These are phyloP conservation scores for Phoxinus phoxinus DNA, from an alignment of 2,113 vertebrate genomes.

Conservation along the genomic window DNA sequence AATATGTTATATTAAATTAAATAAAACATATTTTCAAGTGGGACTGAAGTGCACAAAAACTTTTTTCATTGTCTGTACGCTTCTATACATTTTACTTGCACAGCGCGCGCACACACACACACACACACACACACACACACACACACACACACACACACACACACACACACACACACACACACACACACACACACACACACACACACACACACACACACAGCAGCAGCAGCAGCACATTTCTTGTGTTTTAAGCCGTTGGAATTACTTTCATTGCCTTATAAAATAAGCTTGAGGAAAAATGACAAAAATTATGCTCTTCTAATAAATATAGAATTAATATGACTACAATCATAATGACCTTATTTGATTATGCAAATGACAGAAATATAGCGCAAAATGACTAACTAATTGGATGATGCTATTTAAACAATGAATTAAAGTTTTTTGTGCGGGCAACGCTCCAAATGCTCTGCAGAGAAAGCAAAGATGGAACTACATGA, in stretches of 20 bases:
- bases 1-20: background rate
- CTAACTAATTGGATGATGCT: slow-evolving; percentile 29
- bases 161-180: background rate
- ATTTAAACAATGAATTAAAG: slow-evolving; percentile 26
- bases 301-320: background rate
- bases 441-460: slow-evolving; percentile 10
- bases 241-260: background rate
- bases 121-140: background rate
- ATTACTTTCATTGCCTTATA: background rate
- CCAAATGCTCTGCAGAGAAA: background rate
- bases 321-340: slow-evolving; percentile 9
- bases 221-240: background rate
- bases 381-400: slow-evolving; percentile 29
- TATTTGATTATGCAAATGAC: slow-evolving; percentile 48
- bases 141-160: background rate
- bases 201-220: too few relatives aligned
- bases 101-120: too few relatives aligned
- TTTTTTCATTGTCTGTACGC: background rate
- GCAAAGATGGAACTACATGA: slow-evolving; percentile 17
- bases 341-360: slow-evolving; percentile 13
- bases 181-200: background rate
- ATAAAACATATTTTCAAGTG: background rate
- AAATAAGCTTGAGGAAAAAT: background rate
- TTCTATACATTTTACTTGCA: background rate
- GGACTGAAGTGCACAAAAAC: background rate